Percentiles rank a stretch among this genome's conserved stretches.
These are phyloP conservation scores for Drosophila pectinifera DNA, from an alignment of 1,140 invertebrate species.

Conservation along the genomic window DNA sequence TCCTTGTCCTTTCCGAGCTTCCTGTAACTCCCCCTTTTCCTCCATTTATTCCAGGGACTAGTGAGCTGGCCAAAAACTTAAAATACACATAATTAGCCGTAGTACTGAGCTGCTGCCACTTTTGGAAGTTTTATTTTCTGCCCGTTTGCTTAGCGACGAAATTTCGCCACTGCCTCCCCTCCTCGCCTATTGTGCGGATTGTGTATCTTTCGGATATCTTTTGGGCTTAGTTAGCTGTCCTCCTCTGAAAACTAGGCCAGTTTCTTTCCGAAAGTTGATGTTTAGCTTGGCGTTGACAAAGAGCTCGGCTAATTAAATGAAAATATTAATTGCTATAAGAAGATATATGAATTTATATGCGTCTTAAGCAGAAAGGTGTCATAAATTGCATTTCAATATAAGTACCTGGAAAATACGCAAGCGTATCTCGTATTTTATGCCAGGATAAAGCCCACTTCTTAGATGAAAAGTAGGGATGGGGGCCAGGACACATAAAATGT, in stretches of 20 bases:
- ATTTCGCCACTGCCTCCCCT: slow-evolving; percentile 4
- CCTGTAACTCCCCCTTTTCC: not conserved
- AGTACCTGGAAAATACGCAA: not conserved
- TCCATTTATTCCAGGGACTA: slow-evolving; percentile 54
- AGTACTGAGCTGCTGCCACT: slow-evolving; percentile 35
- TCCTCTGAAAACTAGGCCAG: slow-evolving; percentile 64
- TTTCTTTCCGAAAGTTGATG: slow-evolving; percentile 32
- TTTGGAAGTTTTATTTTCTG: slow-evolving; percentile 28
- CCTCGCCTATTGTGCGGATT: slow-evolving; percentile 2
- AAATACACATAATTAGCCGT: slow-evolving; percentile 82
- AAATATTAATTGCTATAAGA: slow-evolving; percentile 58
- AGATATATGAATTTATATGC: not conserved
- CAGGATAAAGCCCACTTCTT: slow-evolving; percentile 3
- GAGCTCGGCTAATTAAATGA: slow-evolving; percentile 66
- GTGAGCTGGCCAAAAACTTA: slow-evolving; percentile 70
- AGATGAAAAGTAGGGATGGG: not conserved
- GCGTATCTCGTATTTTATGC: slow-evolving; percentile 8
- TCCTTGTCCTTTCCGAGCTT: too few relatives aligned
- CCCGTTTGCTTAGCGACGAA: slow-evolving; percentile 52
- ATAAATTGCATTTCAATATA: not conserved
- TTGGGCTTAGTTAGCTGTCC: slow-evolving; percentile 16
- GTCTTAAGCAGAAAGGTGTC: not conserved
- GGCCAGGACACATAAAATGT: slow-evolving; percentile 61
- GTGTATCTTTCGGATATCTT: slow-evolving; percentile 47
- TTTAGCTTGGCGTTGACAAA: slow-evolving; percentile 54